These are phyloP conservation scores for Ips nitidus DNA, from an alignment of 1,140 invertebrate species.

Conservation along the genomic window DNA sequence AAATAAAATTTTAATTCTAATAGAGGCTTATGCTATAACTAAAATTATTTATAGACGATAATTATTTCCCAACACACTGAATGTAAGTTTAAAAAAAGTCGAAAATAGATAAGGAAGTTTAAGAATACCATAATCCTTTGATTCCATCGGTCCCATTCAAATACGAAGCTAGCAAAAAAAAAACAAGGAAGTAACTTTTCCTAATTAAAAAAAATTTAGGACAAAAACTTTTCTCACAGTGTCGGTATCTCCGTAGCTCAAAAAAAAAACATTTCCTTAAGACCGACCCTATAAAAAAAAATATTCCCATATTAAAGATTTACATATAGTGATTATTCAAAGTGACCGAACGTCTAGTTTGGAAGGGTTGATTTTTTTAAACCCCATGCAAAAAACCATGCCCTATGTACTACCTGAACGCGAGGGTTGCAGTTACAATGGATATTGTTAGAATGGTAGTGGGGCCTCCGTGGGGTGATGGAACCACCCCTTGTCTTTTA, in stretches of 20 bases:
- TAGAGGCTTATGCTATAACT: too few species aligned
- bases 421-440: slow-evolving; percentile 7
- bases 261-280: slow-evolving; percentile 20
- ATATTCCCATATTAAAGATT: slow-evolving; percentile 29
- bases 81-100: background rate
- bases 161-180: slow-evolving; percentile 6
- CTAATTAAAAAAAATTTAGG: slow-evolving; percentile 21
- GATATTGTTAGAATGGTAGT: slow-evolving; percentile 3
- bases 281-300: slow-evolving; percentile 11
- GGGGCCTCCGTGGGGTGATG: slow-evolving; percentile 7
- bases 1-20: too few species aligned
- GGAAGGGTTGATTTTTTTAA: slow-evolving; percentile 13
- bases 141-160: slow-evolving; percentile 14
- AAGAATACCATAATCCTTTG: slow-evolving; percentile 7
- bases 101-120: background rate
- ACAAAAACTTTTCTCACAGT: slow-evolving; percentile 26
- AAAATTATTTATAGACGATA: too few species aligned
- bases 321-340: slow-evolving; percentile 21
- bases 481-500: slow-evolving; percentile 9
- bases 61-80: background rate
- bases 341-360: slow-evolving; percentile 5
- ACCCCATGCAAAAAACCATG: background rate
- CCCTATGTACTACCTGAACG: background rate
- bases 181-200: slow-evolving; percentile 22
- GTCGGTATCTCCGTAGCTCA: slow-evolving; percentile 9